Evolutionary conservation across 2,888 invertebrate species (phyloP), one percentile per base, ranked within the genome.

Genomic region (Eilema sororculum): DNA sequence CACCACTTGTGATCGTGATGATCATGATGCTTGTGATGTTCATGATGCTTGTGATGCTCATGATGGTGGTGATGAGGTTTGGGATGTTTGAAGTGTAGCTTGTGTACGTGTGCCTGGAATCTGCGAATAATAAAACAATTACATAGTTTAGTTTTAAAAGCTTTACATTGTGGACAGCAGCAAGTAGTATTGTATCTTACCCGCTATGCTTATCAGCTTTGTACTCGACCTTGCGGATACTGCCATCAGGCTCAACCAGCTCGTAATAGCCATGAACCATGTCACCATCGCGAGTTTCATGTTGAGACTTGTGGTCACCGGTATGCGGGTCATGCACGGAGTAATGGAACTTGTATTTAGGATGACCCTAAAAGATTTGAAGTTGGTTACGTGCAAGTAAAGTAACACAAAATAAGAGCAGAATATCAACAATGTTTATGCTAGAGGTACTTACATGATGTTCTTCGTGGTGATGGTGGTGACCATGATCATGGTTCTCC

Each of bases 221-320:
- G 86, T 91, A 96, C 78, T 95, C 95, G 52, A 96, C 96, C 72
- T 94, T 95, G 83, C 96, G 93, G 65, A 95, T 87, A 81, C 96
- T 85, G 72, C 90, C 95, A 30, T 95, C 95, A 66, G 96, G 95
- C 83, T 96, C 95, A 76, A 94, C 91, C 69, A 96, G 89, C 41
- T 94, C 93, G 88, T 96, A 96, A 84, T 79, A 77, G 68, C 96
- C 96, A 85, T 96, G 95, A 69, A 96, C 96, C 66, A 90, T 90
- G 84, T 95, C 96, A 41, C 96, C 96, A 77, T 95, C 95, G 82
- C 94, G 92, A 77, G 87, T 88, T 86, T 96, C 96, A 83, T 95
- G 93, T 87, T 95, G 95, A 59, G 92, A 91, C 88, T 96, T 96
- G 87, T 96, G 93, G 90, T 96, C 96, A 46, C 96, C 96, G 76